Conservation (phyloP, 2,888 invertebrate genomes). For the Terebella lapidaria region DNA sequence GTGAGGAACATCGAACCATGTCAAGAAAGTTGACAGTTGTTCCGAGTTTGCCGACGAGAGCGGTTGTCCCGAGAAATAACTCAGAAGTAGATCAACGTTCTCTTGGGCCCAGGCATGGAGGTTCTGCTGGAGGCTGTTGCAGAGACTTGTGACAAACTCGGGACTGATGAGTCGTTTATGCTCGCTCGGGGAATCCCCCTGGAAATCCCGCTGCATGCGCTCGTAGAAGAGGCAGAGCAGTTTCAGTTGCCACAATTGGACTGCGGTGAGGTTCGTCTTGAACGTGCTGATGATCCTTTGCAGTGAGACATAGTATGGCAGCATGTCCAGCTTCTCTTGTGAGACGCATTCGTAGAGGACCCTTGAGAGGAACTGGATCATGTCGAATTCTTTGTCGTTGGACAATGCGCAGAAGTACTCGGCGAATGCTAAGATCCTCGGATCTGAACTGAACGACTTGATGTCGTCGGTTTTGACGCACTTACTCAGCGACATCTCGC, state of each 20-base stretch:
- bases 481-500: slow-evolving; percentile 40
- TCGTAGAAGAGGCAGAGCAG: slow-evolving; percentile 18
- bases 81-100: background rate
- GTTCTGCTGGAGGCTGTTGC: background rate
- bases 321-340: slow-evolving; percentile 46
- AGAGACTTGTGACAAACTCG: slow-evolving; percentile 11
- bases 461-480: slow-evolving; percentile 42
- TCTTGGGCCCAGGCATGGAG: background rate
- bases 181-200: background rate
- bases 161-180: slow-evolving; percentile 10
- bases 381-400: slow-evolving; percentile 23
- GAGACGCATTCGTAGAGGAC: slow-evolving; percentile 47
- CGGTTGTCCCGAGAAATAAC: slow-evolving; percentile 12
- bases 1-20: slow-evolving; percentile 21
- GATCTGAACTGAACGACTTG: slow-evolving; percentile 46
- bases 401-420: slow-evolving; percentile 32
- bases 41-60: background rate
- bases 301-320: slow-evolving; percentile 38
- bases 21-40: slow-evolving; percentile 17
- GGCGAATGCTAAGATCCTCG: slow-evolving; percentile 37
- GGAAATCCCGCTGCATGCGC: background rate
- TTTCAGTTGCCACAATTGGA: slow-evolving; percentile 18
- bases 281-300: too few species aligned
- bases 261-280: slow-evolving; percentile 3
- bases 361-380: slow-evolving; percentile 36